phyloP scores from a whole-genome alignment of 2,113 vertebrate genomes.

The Mystacornis crossleyi region DNA sequence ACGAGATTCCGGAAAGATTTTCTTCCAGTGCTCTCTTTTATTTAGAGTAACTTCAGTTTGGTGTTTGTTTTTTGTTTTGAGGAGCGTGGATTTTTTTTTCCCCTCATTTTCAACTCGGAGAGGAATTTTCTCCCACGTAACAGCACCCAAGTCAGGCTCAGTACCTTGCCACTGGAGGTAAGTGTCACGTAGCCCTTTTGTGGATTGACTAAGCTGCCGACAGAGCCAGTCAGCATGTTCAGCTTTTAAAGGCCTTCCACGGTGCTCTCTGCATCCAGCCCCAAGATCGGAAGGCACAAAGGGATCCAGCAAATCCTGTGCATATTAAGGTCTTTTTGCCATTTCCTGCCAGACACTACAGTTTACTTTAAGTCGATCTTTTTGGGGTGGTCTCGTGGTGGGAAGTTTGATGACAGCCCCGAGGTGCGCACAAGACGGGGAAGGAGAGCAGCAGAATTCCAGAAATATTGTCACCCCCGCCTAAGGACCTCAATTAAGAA shows the following conservation, averaged over 20 bases:
- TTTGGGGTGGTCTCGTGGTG: fast-evolving
- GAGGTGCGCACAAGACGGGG: background rate
- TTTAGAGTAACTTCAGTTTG: background rate
- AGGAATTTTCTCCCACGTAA: background rate
- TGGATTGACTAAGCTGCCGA: background rate
- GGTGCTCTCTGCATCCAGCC: background rate
- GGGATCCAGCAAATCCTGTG: background rate
- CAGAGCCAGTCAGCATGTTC: background rate
- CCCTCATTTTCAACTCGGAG: background rate
- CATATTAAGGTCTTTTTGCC: background rate
- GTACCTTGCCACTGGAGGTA: background rate
- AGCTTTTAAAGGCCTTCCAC: background rate
- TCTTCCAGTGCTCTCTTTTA: background rate
- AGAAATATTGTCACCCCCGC: background rate
- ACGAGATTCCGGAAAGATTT: background rate
- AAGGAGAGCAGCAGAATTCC: background rate
- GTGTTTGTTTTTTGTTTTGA: background rate
- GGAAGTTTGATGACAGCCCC: background rate
- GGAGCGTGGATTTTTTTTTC: background rate
- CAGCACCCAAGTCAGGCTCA: background rate
- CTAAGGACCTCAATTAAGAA: background rate
- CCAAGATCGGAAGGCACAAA: background rate
- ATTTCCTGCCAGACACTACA: background rate
- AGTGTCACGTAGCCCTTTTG: background rate
- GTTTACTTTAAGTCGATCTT: background rate